Conservation (phyloP, 1,140 invertebrate species). For the Lamellibrachia luymesi region DNA sequence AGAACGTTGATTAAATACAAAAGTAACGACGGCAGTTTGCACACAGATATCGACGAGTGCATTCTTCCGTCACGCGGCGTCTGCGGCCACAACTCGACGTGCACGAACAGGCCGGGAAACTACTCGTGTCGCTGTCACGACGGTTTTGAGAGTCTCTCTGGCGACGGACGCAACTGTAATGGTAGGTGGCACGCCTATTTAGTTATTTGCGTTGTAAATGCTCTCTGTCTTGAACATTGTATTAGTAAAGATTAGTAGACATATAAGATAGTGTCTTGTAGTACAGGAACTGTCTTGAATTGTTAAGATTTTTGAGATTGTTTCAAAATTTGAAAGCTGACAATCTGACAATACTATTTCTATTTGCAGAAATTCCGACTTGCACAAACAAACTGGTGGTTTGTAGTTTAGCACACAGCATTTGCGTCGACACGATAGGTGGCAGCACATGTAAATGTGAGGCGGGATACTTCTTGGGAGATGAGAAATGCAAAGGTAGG, state of each 20-base stretch:
- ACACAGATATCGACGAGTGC: slow-evolving; percentile 20
- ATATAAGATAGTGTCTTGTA: no score
- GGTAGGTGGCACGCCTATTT: background rate
- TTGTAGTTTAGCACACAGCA: background rate
- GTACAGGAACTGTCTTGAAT: no score
- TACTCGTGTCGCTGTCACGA: slow-evolving; percentile 56
- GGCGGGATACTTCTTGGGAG: background rate
- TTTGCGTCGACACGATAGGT: background rate
- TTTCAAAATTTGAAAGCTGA: background rate
- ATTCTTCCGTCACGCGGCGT: background rate
- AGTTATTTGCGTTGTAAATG: background rate
- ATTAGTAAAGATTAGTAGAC: no score
- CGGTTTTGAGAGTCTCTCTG: slow-evolving; percentile 13
- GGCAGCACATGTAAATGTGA: background rate
- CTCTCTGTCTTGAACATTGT: no score
- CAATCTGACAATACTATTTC: background rate
- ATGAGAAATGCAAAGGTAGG: background rate
- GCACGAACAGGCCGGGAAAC: slow-evolving; percentile 78
- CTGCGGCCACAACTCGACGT: slow-evolving; percentile 73
- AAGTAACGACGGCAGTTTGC: background rate
- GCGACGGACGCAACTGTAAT: background rate
- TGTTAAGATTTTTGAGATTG: no score
- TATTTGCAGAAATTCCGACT: background rate
- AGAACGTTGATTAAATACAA: no score
- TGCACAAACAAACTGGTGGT: background rate